phyloP scores from a whole-genome alignment of 2,113 vertebrate genomes.

The Plecturocebus donacophilus region DNA sequence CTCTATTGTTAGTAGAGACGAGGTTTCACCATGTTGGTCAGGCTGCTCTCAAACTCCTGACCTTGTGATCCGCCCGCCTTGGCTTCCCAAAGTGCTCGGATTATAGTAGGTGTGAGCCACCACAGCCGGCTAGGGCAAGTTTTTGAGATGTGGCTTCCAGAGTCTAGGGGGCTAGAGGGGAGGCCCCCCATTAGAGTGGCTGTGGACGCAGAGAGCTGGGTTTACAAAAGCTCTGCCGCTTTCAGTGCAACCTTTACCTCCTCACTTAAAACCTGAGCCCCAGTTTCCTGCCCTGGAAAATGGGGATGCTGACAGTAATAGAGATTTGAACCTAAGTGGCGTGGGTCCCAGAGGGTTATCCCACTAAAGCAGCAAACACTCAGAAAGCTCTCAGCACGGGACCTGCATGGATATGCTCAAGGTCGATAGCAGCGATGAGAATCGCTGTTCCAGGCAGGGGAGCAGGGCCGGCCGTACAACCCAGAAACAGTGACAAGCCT shows the following conservation, averaged over 20 bases:
- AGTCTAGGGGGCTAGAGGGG: neutral
- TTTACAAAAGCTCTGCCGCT: neutral
- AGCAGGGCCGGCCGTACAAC: rapidly evolving
- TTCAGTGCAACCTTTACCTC: neutral
- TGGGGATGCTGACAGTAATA: neutral
- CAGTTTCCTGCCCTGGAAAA: neutral
- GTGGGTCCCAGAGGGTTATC: neutral
- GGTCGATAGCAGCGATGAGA: neutral
- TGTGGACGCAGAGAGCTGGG: neutral
- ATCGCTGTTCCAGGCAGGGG: neutral
- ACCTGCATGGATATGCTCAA: neutral
- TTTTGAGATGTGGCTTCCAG: neutral
- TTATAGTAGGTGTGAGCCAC: too few relatives aligned
- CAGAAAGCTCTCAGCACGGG: neutral
- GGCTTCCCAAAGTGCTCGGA: too few relatives aligned
- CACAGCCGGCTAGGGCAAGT: too few relatives aligned
- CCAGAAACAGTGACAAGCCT: neutral
- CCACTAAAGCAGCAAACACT: neutral
- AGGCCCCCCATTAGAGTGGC: neutral
- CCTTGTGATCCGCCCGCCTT: too few relatives aligned
- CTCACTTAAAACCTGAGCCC: neutral
- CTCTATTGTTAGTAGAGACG: too few relatives aligned
- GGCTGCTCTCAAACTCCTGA: too few relatives aligned
- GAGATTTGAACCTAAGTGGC: neutral
- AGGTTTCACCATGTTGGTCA: too few relatives aligned